phyloP scores from a whole-genome alignment of 2,113 vertebrate species.

The Bagarius yarrelli region DNA sequence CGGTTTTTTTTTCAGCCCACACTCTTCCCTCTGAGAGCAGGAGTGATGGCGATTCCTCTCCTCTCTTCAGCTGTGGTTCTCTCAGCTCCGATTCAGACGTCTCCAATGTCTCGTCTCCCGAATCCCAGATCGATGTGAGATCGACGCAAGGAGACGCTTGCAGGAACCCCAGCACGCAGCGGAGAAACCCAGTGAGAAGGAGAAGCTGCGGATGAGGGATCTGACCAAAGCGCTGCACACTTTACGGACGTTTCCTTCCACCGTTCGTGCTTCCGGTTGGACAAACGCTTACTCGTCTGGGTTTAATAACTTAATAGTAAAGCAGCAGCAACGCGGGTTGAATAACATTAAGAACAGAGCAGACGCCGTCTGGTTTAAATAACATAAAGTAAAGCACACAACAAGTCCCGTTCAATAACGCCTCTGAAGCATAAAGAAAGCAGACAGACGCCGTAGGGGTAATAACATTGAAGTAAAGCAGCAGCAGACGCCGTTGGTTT shows the following conservation, averaged over 20 bases:
- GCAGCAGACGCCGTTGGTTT: no score
- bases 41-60: constrained; percentile 50
- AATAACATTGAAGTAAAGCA: no score
- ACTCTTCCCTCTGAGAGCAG: constrained; percentile 35
- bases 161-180: constrained; percentile 58
- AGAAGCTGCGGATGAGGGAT: constrained; percentile 67
- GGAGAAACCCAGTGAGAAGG: constrained; percentile 64
- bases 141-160: constrained; percentile 39
- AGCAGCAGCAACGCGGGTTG: no score
- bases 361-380: no score
- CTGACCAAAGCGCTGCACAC: constrained; percentile 65
- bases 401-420: no score
- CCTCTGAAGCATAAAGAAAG: no score
- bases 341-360: no score
- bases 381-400: no score
- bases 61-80: constrained; percentile 46
- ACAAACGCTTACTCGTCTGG: constrained; percentile 64
- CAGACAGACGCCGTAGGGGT: no score
- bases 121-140: constrained; percentile 14
- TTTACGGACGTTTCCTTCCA: constrained; percentile 62
- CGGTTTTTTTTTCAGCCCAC: constrained; percentile 28
- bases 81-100: constrained; percentile 56
- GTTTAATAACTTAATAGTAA: no score
- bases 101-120: constrained; percentile 56
- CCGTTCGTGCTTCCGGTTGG: constrained; percentile 58